Percentiles rank a stretch among this genome's conserved stretches.
Evolutionary conservation across 2,888 invertebrate species (phyloP).

Genomic region (Andrena bucephala): DNA sequence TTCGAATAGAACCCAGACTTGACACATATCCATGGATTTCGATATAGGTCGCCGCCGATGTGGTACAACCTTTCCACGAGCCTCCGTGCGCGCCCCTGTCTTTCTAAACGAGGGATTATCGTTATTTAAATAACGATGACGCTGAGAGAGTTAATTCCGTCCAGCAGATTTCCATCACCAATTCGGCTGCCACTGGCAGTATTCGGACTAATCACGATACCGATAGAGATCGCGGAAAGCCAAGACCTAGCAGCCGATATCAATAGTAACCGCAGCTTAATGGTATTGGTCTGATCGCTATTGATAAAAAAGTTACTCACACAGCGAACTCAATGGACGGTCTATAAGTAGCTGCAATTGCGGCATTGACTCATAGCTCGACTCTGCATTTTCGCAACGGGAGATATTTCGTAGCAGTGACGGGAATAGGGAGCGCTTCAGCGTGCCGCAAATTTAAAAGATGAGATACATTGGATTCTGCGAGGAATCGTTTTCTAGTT

Average conservation of each 20-base stretch:
- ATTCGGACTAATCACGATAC: neutral
- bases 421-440: neutral
- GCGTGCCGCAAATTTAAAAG: conserved; percentile 3
- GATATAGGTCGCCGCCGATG: neutral
- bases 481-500: neutral
- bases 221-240: conserved; percentile 8
- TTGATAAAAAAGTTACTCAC: conserved; percentile 12
- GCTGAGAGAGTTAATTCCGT: too few relatives aligned
- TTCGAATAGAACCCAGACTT: neutral
- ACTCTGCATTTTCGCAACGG: neutral
- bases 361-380: neutral
- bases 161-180: neutral
- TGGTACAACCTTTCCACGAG: neutral
- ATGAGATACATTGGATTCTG: neutral
- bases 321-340: conserved; percentile 1
- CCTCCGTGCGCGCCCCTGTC: neutral
- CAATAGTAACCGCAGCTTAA: conserved; percentile 11
- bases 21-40: neutral
- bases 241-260: conserved; percentile 19
- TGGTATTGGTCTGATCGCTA: conserved; percentile 18
- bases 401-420: neutral
- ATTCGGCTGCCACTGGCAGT: conserved; percentile 1
- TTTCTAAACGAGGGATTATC: neutral
- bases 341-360: neutral
- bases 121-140: neutral